Conservation (phyloP, 2,888 invertebrate species). For the Chironomus tentans region DNA sequence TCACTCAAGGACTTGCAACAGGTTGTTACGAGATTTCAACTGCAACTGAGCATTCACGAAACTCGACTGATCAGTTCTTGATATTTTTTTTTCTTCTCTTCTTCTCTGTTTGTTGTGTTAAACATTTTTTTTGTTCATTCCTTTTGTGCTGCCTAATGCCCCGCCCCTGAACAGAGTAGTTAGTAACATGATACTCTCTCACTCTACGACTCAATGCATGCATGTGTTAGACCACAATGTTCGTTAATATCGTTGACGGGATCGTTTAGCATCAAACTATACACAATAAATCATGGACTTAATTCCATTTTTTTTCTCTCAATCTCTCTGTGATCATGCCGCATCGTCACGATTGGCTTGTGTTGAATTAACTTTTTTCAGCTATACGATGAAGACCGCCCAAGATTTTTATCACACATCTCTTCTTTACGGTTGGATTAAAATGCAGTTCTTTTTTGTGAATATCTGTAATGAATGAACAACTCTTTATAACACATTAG, state of each 20-base stretch:
- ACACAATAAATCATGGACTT: constrained; percentile 23
- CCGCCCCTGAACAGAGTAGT: neutral
- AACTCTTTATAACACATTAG: neutral
- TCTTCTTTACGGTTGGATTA: neutral
- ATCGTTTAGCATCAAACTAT: neutral
- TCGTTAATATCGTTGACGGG: neutral
- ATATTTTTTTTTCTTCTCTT: neutral
- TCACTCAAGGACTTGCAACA: constrained; percentile 16
- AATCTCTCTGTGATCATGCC: constrained; percentile 11
- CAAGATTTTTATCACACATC: constrained; percentile 10
- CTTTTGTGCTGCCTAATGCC: neutral
- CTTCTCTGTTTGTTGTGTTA: constrained; percentile 24
- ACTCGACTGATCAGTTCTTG: constrained; percentile 24
- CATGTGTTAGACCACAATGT: neutral
- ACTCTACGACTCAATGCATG: neutral
- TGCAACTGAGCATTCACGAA: constrained; percentile 14
- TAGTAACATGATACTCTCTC: constrained; percentile 11
- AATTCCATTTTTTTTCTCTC: constrained; percentile 22
- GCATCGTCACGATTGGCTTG: constrained; percentile 19
- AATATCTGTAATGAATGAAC: too few relatives aligned
- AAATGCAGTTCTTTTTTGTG: neutral
- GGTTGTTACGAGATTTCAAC: constrained; percentile 23
- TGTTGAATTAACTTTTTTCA: neutral
- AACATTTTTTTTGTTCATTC: neutral
- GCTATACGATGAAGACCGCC: constrained; percentile 11